phyloP scores from a whole-genome alignment of 2,797 vertebrate genomes.

The Acrocephalus scirpaceus region DNA sequence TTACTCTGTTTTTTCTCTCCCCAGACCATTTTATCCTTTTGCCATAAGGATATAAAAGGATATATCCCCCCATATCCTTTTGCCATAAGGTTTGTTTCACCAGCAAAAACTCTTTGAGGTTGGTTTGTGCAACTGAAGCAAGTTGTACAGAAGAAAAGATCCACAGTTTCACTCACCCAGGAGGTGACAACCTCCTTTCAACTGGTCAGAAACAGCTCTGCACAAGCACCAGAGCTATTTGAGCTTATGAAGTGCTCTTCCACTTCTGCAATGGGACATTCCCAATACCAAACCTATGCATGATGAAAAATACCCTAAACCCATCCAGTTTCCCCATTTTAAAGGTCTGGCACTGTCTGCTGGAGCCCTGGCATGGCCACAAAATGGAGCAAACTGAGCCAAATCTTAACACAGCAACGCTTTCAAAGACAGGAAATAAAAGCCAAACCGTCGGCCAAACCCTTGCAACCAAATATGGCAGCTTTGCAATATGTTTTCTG shows the following conservation, averaged over 20 bases:
- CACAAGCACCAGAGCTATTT: not conserved
- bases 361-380: not conserved
- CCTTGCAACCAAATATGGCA: not conserved
- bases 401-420: not conserved
- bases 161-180: not conserved
- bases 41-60: too few relatives aligned
- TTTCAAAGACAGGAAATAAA: not conserved
- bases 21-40: not conserved
- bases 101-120: not conserved
- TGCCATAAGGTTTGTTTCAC: not conserved
- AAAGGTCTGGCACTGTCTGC: not conserved
- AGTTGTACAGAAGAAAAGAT: not conserved
- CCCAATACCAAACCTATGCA: not conserved
- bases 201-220: not conserved
- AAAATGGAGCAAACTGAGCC: not conserved
- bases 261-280: not conserved
- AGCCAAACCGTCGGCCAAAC: not conserved
- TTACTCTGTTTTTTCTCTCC: not conserved
- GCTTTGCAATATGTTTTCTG: not conserved
- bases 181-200: not conserved
- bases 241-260: not conserved
- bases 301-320: not conserved
- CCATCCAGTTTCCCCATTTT: not conserved
- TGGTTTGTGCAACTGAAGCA: not conserved
- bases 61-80: not conserved